Evolutionary conservation across 1,140 invertebrate species (phyloP), one percentile per base, ranked within the genome.

Genomic region (Philopotamus ludificatus): DNA sequence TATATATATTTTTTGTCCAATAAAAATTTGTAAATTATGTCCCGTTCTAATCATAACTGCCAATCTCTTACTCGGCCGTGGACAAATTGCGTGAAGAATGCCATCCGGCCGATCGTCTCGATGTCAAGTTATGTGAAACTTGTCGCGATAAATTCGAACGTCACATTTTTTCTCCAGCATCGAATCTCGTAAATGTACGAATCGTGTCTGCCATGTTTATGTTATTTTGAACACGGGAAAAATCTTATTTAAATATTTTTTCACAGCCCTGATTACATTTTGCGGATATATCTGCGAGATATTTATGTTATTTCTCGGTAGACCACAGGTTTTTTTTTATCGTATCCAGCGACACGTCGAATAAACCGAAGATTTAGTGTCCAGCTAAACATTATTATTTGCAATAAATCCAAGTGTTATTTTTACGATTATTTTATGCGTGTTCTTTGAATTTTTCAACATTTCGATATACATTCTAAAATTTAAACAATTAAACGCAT

Each of bases 361-460:
- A 60, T 60, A 60, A 60, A 60, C 22, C 21, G 23, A 60, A 60
- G 42, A 60, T 47, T 60, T 60, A 60, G 39, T 60, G 44, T 20
- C 44, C 16, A 23, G 23, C 20, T 20, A 47, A 47, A 25, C 57
- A 47, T 60, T 47, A n/a, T n/a, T n/a, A 60, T 60, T 45, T 47
- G 57, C 44, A 26, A 60, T 60, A 60, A 60, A 60, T 60, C 57
- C 49, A 60, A 61, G 44, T 44, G 50, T 34, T 66, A 61, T 66
- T 34, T 66, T 66, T 66, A 66, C 61, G 63, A 47, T 66, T 59
- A 61, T 61, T 66, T 66, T 66, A 66, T 66, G 49, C 65, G 28
- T 25, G 44, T 66, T 59, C 61, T 55, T 44, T 44, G 2, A 12
- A 44, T 44, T 44, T 15, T 44, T 39, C 7, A 9, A 1, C 18